phyloP scores from a whole-genome alignment of 2,113 vertebrate genomes.

The Ranitomeya variabilis region DNA sequence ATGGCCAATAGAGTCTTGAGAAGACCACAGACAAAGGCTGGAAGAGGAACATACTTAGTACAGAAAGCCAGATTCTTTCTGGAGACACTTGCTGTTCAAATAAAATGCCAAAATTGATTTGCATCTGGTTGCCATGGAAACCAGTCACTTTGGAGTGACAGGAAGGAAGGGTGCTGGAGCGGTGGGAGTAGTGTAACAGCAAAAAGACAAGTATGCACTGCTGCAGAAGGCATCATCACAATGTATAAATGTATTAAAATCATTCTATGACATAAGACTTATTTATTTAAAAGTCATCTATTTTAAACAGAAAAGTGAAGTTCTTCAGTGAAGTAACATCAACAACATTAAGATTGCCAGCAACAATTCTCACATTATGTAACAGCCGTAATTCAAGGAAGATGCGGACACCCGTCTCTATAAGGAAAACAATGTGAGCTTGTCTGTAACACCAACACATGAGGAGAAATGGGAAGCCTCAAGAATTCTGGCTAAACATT shows the following conservation, averaged over 20 bases:
- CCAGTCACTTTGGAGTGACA: too few relatives aligned
- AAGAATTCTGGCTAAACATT: conserved; percentile 10
- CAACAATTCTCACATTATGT: not conserved
- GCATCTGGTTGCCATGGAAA: too few relatives aligned
- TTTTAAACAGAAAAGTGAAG: not conserved
- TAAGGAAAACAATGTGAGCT: conserved; percentile 38
- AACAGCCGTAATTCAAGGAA: not conserved
- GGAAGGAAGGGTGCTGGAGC: too few relatives aligned
- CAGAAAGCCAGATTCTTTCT: too few relatives aligned
- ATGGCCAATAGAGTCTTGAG: too few relatives aligned
- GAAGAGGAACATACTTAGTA: too few relatives aligned
- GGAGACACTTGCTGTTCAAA: too few relatives aligned
- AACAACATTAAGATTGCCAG: not conserved
- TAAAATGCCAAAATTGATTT: too few relatives aligned
- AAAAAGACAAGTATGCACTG: not conserved
- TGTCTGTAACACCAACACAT: conserved; percentile 11
- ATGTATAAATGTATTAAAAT: not conserved
- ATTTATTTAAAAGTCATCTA: too few relatives aligned
- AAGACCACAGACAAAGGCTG: too few relatives aligned
- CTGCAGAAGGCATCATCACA: not conserved
- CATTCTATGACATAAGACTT: not conserved
- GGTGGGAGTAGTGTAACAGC: not conserved
- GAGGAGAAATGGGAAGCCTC: conserved; percentile 1
- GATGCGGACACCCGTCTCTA: not conserved
- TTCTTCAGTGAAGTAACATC: not conserved